Evolutionary conservation across 1,140 invertebrate genomes (phyloP).

Genomic region (Sweltsa coloradensis): DNA sequence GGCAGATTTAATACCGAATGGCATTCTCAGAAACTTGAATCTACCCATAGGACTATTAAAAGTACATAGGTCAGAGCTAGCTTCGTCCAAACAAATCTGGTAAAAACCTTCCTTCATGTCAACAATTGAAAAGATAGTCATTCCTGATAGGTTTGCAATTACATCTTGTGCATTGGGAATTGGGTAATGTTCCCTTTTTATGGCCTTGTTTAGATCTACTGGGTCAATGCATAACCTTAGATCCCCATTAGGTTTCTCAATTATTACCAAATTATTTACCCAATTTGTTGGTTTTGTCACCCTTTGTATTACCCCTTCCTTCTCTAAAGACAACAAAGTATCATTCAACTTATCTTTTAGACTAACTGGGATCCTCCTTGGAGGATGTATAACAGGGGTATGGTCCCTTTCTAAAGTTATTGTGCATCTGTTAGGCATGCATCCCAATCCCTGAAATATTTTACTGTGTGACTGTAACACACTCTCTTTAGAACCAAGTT

Average conservation of each 20-base stretch:
- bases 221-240: slow-evolving; percentile 30
- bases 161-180: slow-evolving; percentile 32
- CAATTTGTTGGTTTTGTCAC: slow-evolving; percentile 25
- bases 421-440: no score
- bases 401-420: no score
- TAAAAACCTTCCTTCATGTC: slow-evolving; percentile 25
- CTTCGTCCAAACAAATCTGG: slow-evolving; percentile 27
- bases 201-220: slow-evolving; percentile 23
- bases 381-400: no score
- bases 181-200: slow-evolving; percentile 28
- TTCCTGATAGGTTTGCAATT: slow-evolving; percentile 23
- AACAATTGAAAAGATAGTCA: slow-evolving; percentile 18
- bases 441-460: no score
- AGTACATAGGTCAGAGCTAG: slow-evolving; percentile 28
- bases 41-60: slow-evolving; percentile 33
- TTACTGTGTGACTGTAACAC: no score
- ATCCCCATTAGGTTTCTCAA: slow-evolving; percentile 26
- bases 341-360: no score
- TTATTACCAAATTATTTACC: slow-evolving; percentile 27
- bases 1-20: slow-evolving; percentile 28
- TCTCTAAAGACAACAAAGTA: no score
- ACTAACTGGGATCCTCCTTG: no score
- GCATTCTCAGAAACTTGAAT: slow-evolving; percentile 27
- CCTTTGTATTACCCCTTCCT: slow-evolving; percentile 20
- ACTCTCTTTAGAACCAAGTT: no score